phyloP scores from a whole-genome alignment of 2,113 vertebrate species.

The Platycercus adscitus region DNA sequence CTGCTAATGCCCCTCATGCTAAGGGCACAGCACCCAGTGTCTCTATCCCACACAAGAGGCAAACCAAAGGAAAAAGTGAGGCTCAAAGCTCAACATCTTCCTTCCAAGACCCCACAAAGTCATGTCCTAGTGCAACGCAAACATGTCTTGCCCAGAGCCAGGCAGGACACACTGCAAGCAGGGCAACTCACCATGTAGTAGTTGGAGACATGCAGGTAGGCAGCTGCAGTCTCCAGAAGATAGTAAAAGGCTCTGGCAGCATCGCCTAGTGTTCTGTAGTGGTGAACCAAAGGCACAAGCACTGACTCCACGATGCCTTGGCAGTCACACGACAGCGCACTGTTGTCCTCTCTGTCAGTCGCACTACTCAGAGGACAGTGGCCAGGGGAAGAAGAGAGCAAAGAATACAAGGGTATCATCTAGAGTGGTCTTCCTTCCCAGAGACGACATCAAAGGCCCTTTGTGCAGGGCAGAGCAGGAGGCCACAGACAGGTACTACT shows the following conservation, averaged over 20 bases:
- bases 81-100: background rate
- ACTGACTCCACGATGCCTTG: background rate
- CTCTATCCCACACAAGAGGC: background rate
- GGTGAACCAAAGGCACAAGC: background rate
- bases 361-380: background rate
- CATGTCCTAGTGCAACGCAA: background rate
- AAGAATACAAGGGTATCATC: background rate
- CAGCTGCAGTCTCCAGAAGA: background rate
- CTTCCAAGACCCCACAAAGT: background rate
- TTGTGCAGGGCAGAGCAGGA: background rate
- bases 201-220: background rate
- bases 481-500: background rate
- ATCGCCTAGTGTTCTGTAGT: background rate
- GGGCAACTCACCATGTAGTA: background rate
- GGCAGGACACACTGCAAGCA: background rate
- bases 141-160: background rate
- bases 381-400: background rate
- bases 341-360: background rate
- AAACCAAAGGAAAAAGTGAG: background rate
- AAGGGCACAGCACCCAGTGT: background rate
- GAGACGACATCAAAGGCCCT: background rate
- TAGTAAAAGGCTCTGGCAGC: background rate
- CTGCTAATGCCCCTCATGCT: background rate
- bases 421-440: background rate
- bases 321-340: background rate